These are phyloP conservation scores for Mustela lutreola DNA, from an alignment of 2,113 vertebrate species.

Conservation along the genomic window DNA sequence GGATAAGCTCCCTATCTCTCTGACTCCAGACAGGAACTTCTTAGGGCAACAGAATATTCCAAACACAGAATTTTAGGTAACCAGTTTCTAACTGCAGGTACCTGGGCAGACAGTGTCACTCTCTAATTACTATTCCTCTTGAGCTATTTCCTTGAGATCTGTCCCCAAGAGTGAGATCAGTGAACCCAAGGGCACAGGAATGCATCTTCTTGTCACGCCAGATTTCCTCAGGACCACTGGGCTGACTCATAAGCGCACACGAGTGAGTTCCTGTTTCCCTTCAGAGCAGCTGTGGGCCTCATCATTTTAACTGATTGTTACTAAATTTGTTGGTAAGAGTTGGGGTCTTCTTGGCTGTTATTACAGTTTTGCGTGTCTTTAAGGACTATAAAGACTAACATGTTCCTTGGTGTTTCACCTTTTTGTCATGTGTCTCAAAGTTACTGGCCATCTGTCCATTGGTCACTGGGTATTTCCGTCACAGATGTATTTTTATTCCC, in stretches of 20 bases:
- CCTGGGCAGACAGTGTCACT: background rate
- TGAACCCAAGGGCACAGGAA: background rate
- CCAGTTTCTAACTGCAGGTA: background rate
- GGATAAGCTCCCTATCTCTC: background rate
- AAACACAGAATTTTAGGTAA: constrained; percentile 47
- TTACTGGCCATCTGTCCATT: background rate
- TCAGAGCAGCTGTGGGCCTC: background rate
- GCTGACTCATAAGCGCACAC: background rate
- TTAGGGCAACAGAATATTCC: background rate
- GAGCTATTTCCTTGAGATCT: constrained; percentile 45
- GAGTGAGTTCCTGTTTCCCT: constrained; percentile 1
- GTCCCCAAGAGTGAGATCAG: background rate
- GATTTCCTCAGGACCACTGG: background rate
- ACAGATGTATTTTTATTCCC: constrained; percentile 20
- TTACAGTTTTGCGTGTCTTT: background rate
- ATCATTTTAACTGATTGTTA: constrained; percentile 11
- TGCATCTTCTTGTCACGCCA: background rate
- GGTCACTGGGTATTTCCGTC: background rate
- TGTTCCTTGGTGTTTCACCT: background rate
- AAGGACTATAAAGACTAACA: constrained; percentile 19
- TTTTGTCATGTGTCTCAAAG: background rate
- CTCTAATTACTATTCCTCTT: constrained; percentile 10
- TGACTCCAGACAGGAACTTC: background rate
- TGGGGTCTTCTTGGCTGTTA: background rate
- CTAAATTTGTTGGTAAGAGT: background rate